Evolutionary conservation across 2,888 invertebrate species (phyloP).

Genomic region (Macrostomum cliftonense): DNA sequence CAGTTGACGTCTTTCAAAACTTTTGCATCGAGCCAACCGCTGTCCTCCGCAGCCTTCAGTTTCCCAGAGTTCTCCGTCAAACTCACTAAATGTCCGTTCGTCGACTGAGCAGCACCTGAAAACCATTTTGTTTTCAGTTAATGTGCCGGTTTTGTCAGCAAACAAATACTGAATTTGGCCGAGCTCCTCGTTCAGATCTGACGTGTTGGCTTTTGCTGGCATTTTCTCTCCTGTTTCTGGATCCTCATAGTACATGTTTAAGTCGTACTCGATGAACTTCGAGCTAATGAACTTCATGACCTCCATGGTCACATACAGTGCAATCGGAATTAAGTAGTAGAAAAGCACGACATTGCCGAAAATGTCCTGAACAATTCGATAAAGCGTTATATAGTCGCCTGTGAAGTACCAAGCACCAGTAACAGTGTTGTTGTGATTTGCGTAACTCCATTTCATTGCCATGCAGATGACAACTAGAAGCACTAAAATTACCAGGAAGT

Average conservation of each 20-base stretch:
- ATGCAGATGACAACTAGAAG: constrained; percentile 46
- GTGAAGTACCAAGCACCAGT: constrained; percentile 7
- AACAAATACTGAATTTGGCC: constrained; percentile 60
- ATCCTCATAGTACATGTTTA: constrained; percentile 39
- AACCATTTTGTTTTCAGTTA: constrained; percentile 65
- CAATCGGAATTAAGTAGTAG: constrained; percentile 68
- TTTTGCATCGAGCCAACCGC: no score
- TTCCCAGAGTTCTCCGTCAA: no score
- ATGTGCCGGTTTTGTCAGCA: constrained; percentile 65
- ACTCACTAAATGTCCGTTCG: constrained; percentile 41
- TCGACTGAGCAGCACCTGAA: constrained; percentile 55
- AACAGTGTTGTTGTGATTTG: background rate
- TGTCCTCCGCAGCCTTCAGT: no score
- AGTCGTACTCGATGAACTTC: constrained; percentile 56
- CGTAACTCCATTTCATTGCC: constrained; percentile 41
- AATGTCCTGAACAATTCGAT: constrained; percentile 41
- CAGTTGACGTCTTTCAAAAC: no score
- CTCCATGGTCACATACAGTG: constrained; percentile 61
- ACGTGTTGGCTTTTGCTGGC: constrained; percentile 56
- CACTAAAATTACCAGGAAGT: constrained; percentile 49
- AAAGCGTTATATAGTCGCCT: constrained; percentile 3
- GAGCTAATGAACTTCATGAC: constrained; percentile 48
- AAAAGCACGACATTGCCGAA: constrained; percentile 56
- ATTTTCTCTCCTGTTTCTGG: constrained; percentile 17
- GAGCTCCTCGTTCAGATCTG: constrained; percentile 66